Evolutionary conservation across 2,113 vertebrate species (phyloP), one percentile per base, ranked within the genome.

Genomic region (Myanophis thanlyinensis): DNA sequence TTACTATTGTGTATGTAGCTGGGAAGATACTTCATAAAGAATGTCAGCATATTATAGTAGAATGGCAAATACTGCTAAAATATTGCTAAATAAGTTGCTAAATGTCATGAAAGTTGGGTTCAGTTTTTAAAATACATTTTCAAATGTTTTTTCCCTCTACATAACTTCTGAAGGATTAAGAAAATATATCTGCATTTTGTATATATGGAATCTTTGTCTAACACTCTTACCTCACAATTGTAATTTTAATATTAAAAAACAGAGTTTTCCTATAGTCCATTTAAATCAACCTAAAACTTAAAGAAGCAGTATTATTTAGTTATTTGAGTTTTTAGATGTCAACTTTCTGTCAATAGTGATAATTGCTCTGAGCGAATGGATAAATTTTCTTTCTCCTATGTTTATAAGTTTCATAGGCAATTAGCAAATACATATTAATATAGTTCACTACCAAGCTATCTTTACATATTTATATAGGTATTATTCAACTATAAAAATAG

Each of bases 21-120:
- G 47, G 46, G 53, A 49, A 93, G 87, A 89, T 47, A 89, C 85
- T 85, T 85, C 53, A 93, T 89, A 93, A 91, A 89, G 22, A 91
- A 30, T 67, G 47, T 89, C 73, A 89, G 87, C n/a, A 91, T 93
- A 86, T 93, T 86, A 86, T 91, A 91, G 87, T 89, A 89, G 35
- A 46, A 25, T 67, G 54, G 54, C 86, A 89, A 91, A 89, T 53
- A 40, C 15, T 80, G n/a, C 67, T 80, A 80, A 80, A 80, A 40
- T 80, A 80, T 80, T 80, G 67, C 67, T 22, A 80, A 73, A 80
- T 40, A 18, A 91, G 91, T 85, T 59, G 53, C 44, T n/a, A 85
- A 90, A 89, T 62, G 52, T 27, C n/a, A 40, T 30, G 89, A 89
- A 85, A 86, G 59, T 23, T n/a, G 46, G 85, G 46, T 93, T 85